Evolutionary conservation across 2,888 invertebrate species (phyloP).

Genomic region (Oxystoma pomonae): DNA sequence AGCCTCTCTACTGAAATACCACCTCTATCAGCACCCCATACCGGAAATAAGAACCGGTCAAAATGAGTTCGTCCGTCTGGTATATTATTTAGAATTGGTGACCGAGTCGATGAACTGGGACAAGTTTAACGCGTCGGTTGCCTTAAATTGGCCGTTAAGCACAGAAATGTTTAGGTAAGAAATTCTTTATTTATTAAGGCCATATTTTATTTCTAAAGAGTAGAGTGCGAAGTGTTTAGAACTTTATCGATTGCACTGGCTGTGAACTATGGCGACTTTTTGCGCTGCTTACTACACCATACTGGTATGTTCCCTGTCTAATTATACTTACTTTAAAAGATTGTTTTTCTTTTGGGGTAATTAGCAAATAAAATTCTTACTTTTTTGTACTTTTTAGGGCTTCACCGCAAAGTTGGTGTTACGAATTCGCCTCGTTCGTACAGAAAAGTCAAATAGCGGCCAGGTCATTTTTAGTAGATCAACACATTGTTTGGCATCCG

Average conservation of each 20-base stretch:
- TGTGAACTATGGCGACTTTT: no score
- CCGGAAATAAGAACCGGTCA: slow-evolving; percentile 62
- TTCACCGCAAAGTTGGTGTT: slow-evolving; percentile 64
- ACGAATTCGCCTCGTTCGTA: slow-evolving; percentile 59
- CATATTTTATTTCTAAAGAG: no score
- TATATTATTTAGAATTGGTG: slow-evolving; percentile 73
- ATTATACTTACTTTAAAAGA: no score
- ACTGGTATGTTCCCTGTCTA: no score
- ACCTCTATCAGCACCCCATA: slow-evolving; percentile 74
- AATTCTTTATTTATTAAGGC: no score
- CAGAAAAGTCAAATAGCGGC: slow-evolving; percentile 56
- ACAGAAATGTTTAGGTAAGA: slow-evolving; percentile 37
- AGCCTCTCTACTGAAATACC: slow-evolving; percentile 67
- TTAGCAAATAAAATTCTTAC: no score
- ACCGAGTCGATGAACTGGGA: slow-evolving; percentile 64
- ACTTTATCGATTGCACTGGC: no score
- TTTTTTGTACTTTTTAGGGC: slow-evolving; percentile 39
- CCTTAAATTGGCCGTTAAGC: slow-evolving; percentile 56
- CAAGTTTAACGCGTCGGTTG: slow-evolving; percentile 61
- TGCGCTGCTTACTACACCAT: no score
- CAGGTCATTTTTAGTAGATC: slow-evolving; percentile 65
- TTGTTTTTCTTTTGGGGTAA: no score
- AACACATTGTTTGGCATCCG: slow-evolving; percentile 74
- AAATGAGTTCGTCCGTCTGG: slow-evolving; percentile 73
- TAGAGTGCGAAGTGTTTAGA: no score